Evolutionary conservation across 1,140 invertebrate species (phyloP).

Genomic region (Littorina saxatilis): DNA sequence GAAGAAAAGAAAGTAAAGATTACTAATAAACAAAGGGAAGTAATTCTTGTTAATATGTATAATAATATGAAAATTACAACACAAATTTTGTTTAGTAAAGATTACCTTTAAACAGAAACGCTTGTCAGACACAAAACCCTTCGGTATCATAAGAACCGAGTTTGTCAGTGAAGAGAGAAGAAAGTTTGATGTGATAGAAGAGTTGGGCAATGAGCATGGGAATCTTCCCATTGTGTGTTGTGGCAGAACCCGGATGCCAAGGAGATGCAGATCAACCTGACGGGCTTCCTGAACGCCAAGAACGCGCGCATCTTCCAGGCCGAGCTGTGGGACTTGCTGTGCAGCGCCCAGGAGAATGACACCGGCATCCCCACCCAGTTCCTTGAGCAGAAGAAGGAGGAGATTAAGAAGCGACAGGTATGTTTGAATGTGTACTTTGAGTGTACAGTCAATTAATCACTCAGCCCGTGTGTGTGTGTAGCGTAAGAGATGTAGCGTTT

Average conservation of each 20-base stretch:
- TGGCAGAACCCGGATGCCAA: constrained; percentile 91
- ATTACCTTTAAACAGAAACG: too few relatives aligned
- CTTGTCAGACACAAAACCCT: too few relatives aligned
- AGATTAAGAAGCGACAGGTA: constrained; percentile 84
- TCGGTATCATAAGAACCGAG: too few relatives aligned
- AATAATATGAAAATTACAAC: too few relatives aligned
- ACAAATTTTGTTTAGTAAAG: too few relatives aligned
- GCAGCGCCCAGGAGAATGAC: constrained; percentile 96
- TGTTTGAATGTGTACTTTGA: constrained; percentile 5
- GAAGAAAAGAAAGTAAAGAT: not conserved
- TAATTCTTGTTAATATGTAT: not conserved
- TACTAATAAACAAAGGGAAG: not conserved
- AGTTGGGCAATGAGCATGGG: too few relatives aligned
- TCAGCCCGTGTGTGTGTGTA: too few relatives aligned
- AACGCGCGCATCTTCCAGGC: constrained; percentile 98
- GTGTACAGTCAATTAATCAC: too few relatives aligned
- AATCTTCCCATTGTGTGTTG: constrained; percentile 60
- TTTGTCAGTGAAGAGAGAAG: too few relatives aligned
- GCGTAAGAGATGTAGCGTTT: too few relatives aligned
- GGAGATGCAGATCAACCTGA: constrained; percentile 99
- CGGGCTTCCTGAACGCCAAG: constrained; percentile 98
- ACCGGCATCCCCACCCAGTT: constrained; percentile 95
- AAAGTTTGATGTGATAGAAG: not conserved
- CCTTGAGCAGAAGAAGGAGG: constrained; percentile 96
- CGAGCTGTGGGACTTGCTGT: constrained; percentile 95